Evolutionary conservation across 23 tunicate genomes (phyloP), one percentile per base, ranked within the genome.

Genomic region (Styela clava): DNA sequence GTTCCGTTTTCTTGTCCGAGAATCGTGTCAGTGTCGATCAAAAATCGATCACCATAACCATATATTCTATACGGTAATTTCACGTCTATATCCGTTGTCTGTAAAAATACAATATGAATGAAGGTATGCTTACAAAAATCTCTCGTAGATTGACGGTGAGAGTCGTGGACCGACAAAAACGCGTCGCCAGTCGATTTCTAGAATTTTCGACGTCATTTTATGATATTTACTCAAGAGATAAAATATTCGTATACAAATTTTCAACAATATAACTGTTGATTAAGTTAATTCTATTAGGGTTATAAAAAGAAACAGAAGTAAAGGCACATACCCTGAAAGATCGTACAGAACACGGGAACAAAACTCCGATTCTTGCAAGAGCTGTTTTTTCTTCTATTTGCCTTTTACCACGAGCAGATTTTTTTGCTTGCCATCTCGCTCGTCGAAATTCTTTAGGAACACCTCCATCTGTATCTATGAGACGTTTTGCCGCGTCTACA

Each of bases 311-410:
- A n/a, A n/a, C n/a, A n/a, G n/a, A n/a, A n/a, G n/a, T n/a, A n/a
- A n/a, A n/a, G n/a, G n/a, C n/a, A n/a, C n/a, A n/a, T 83, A 83
- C 86, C 79, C 37, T 56, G 33, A 83, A 83, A 28, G 44, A 28
- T 3, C 65, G 44, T 31, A 83, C 86, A 61, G 79, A 69, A 69
- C 86, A 83, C 18, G 86, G 86, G 68, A 83, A 69, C 31, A 61
- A 1, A 0, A 83, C 37, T 29, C 86, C 79, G n/a, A 83, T n/a
- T 44, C 56, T 5, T 34, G 65, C 35, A 22, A 24, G 19, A 81
- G 56, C 56, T 12, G 56, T 44, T 44, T 44, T 44, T 44, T 44
- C 56, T 44, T 44, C 56, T 7, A 44, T 44, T 44, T 44, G 56
- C 35, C 85, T n/a, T 37, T 36, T 26, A 24, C 16, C 3, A 28